Percentiles rank a stretch among this genome's conserved stretches.
Conservation (phyloP, 2,888 invertebrate genomes). For the Phaedon cochleariae region DNA sequence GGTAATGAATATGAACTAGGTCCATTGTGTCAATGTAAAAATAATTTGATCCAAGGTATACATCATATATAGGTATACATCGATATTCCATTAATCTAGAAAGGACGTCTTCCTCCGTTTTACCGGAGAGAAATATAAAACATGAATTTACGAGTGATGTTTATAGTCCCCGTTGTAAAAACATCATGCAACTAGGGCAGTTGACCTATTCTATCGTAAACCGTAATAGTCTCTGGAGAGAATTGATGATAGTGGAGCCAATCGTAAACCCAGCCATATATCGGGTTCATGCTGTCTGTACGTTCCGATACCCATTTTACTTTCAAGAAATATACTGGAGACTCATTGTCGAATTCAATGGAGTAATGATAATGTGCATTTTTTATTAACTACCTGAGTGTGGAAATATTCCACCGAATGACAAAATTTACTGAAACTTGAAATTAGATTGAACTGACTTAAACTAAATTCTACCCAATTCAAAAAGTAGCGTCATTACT, state of each 20-base stretch:
- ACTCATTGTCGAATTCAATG: neutral
- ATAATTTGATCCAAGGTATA: too few species aligned
- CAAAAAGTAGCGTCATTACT: too few species aligned
- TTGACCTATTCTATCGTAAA: constrained; percentile 57
- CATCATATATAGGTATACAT: too few species aligned
- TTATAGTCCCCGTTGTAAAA: constrained; percentile 55
- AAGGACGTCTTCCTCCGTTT: neutral
- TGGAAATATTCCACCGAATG: too few species aligned
- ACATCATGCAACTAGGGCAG: constrained; percentile 48
- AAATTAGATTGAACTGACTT: too few species aligned
- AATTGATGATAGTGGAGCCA: constrained; percentile 57
- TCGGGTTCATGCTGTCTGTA: constrained; percentile 41
- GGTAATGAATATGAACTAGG: too few species aligned
- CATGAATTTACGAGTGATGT: constrained; percentile 52
- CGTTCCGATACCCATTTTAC: neutral
- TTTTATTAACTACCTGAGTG: too few species aligned
- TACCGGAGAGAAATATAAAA: constrained; percentile 40
- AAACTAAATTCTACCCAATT: too few species aligned
- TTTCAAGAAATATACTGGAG: neutral
- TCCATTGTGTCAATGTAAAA: too few species aligned
- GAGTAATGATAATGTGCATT: neutral
- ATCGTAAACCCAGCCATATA: constrained; percentile 54
- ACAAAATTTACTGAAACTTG: too few species aligned
- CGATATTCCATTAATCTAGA: neutral
- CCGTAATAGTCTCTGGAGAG: constrained; percentile 55